A percentile compares a stretch with the other conserved stretches of the same genome.
Conservation (phyloP, 2,888 invertebrate species). For the Eupeodes latifasciatus region DNA sequence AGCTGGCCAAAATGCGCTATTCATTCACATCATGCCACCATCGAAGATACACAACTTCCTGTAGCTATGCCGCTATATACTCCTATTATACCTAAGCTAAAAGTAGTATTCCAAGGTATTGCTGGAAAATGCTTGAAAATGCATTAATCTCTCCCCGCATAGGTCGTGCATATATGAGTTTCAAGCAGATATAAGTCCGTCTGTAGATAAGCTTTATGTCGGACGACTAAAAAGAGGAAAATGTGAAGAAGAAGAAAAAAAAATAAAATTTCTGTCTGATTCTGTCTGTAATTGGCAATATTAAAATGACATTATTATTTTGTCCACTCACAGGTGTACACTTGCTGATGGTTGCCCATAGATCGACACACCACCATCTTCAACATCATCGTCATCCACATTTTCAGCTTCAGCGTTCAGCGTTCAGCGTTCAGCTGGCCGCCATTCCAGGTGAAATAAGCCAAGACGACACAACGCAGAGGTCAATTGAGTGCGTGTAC, state of each 20-base stretch:
- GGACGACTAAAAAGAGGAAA: slow-evolving; percentile 40
- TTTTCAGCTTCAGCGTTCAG: slow-evolving; percentile 14
- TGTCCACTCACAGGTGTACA: slow-evolving; percentile 67
- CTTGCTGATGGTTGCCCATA: not conserved
- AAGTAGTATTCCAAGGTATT: not conserved
- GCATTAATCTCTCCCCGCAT: slow-evolving; percentile 59
- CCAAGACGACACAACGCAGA: slow-evolving; percentile 56
- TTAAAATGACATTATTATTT: slow-evolving; percentile 75
- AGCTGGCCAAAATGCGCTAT: slow-evolving; percentile 59
- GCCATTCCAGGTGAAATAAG: slow-evolving; percentile 33
- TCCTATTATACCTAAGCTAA: not conserved
- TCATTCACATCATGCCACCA: slow-evolving; percentile 64
- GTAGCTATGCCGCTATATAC: not conserved
- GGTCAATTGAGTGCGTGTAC: slow-evolving; percentile 73
- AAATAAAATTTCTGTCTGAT: slow-evolving; percentile 64
- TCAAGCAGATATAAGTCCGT: not conserved
- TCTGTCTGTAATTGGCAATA: slow-evolving; percentile 73
- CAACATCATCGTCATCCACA: slow-evolving; percentile 31
- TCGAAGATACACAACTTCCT: slow-evolving; percentile 56
- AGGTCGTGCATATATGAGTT: slow-evolving; percentile 27
- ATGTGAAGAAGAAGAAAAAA: not conserved
- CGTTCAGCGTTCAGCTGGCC: not conserved
- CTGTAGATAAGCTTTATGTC: slow-evolving; percentile 35
- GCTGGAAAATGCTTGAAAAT: slow-evolving; percentile 23
- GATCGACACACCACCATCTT: slow-evolving; percentile 31